phyloP scores from a whole-genome alignment of 2,113 vertebrate species.

The Sinocyclocheilus anshuiensis region DNA sequence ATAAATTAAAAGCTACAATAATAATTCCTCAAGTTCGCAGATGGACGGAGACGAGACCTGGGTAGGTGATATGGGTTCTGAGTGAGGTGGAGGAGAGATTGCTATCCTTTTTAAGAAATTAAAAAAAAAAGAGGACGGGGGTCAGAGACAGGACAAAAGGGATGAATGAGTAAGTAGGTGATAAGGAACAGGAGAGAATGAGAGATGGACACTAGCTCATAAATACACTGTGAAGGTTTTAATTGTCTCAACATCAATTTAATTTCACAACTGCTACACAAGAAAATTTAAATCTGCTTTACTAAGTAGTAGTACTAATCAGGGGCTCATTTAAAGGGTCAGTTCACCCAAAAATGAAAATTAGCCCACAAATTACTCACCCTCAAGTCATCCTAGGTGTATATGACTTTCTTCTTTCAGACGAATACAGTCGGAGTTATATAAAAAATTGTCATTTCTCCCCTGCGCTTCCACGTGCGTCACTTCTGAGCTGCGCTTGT shows the following conservation, averaged over 20 bases:
- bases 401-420: no score
- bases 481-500: no score
- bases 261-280: neutral
- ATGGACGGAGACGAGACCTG: constrained; percentile 18
- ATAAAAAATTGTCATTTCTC: no score
- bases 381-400: no score
- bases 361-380: no score
- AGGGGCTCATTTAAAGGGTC: neutral
- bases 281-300: neutral
- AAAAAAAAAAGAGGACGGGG: constrained; percentile 35
- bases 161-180: constrained; percentile 9
- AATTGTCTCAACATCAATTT: neutral
- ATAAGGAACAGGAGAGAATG: neutral
- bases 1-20: constrained; percentile 62
- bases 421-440: no score
- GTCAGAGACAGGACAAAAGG: neutral
- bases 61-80: neutral
- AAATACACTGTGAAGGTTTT: constrained; percentile 1
- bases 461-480: no score
- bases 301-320: neutral
- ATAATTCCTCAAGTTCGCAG: constrained; percentile 14
- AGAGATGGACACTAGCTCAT: neutral
- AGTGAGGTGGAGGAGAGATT: constrained; percentile 33
- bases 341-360: no score
- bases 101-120: constrained; percentile 53